phyloP scores from a whole-genome alignment of 2,113 vertebrate genomes.

The Pomatostomus ruficeps region DNA sequence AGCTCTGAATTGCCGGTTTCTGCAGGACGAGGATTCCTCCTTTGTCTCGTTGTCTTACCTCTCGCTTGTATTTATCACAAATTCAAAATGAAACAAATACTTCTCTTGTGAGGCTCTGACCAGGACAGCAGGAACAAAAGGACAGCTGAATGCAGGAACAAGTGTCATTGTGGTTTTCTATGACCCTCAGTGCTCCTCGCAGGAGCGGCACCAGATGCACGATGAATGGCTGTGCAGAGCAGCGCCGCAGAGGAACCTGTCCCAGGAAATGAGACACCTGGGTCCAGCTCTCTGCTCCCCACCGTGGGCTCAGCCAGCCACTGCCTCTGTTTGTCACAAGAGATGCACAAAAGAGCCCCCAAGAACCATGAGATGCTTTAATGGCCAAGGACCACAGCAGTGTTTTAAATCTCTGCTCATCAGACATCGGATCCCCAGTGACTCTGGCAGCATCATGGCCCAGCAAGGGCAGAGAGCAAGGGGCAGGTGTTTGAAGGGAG shows the following conservation, averaged over 20 bases:
- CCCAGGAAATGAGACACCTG: slow-evolving; percentile 42
- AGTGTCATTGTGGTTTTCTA: slow-evolving; percentile 25
- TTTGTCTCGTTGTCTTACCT: slow-evolving; percentile 27
- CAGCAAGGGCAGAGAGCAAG: background rate
- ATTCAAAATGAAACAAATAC: slow-evolving; percentile 32
- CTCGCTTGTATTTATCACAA: background rate
- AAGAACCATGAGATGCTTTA: background rate
- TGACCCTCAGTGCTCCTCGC: background rate
- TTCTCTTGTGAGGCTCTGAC: slow-evolving; percentile 25
- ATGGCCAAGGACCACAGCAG: background rate
- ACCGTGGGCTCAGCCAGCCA: background rate
- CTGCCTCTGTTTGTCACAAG: background rate
- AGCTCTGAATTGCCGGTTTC: background rate
- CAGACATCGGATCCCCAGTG: background rate
- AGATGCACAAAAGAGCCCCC: background rate
- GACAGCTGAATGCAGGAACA: slow-evolving; percentile 7
- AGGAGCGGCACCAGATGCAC: slow-evolving; percentile 36
- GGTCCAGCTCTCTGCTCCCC: background rate
- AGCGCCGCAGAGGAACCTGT: background rate
- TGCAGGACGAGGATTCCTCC: slow-evolving; percentile 2
- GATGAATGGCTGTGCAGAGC: background rate
- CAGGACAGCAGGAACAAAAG: slow-evolving; percentile 34
- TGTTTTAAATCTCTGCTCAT: background rate
- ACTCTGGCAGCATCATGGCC: background rate
- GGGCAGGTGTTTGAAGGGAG: background rate